Evolutionary conservation across 1,140 invertebrate genomes (phyloP), one percentile per base, ranked within the genome.

Genomic region (Carcinoscorpius rotundicauda): DNA sequence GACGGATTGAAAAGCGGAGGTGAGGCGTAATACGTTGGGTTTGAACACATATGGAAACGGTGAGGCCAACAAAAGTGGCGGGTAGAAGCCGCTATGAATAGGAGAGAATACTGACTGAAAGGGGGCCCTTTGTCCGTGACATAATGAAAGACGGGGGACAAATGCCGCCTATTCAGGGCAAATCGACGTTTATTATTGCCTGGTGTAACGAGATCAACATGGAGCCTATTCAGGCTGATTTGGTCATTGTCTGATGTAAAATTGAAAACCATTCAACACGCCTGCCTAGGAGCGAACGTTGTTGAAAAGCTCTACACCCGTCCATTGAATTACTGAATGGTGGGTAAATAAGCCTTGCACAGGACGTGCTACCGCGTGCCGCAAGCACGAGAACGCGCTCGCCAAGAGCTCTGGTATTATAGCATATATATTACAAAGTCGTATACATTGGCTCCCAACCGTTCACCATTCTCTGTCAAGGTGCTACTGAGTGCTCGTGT

Each of bases 1-100:
- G 79, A 77, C 49, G 85, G 75, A 2, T 84, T 79, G 52, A 87
- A 80, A 68, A 87, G 86, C 6, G 86, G 78, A 62, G 85, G 84
- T n/a, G 80, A 76, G 67, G 85, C 81, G 0, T 4, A 57, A 57
- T 57, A 57, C 56, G 48, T 57, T 10, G 5, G 49, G 48, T 49
- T 11, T 49, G 74, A 80, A 65, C 79, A 73, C 6, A 85, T 74
- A 6, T 84, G 77, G 10, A 82, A 78, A 71, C 82, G 78, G 68
- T 80, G 70, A 10, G 29, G 49, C 58, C 55, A 67, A 29, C 73
- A 58, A 52, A 74, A 65, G 0, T 79, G 82, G 9, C 81, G 79
- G 3, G 80, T 78, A n/a, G 85, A 73, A 0, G 83, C 81, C 0
- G 85, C 83, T 49, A 85, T 76, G 53, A 86, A 75, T 51, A 82